phyloP scores from a whole-genome alignment of 2,113 vertebrate species.

The Strigops habroptila region DNA sequence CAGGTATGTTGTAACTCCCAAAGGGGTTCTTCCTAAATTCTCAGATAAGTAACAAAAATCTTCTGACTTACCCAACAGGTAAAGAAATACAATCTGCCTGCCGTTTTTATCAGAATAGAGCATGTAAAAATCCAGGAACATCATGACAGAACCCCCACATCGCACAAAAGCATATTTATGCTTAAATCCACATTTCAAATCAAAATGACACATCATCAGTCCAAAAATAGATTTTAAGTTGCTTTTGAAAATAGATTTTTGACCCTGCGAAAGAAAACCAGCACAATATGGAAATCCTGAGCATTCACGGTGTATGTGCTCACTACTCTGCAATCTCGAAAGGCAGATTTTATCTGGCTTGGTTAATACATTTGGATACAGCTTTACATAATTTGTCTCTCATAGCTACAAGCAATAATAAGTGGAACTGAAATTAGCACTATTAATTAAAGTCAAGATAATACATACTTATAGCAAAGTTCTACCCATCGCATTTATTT shows the following conservation, averaged over 20 bases:
- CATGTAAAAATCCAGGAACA: not conserved
- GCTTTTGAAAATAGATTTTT: not conserved
- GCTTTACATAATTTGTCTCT: not conserved
- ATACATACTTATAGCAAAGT: not conserved
- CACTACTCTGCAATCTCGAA: not conserved
- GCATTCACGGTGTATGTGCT: not conserved
- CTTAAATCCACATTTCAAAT: not conserved
- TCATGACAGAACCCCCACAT: not conserved
- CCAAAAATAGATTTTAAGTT: not conserved
- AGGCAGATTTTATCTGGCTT: not conserved
- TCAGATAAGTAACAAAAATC: not conserved
- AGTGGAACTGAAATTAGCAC: not conserved
- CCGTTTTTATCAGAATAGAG: conserved; percentile 2
- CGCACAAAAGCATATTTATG: not conserved
- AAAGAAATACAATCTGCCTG: not conserved
- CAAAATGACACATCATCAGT: not conserved
- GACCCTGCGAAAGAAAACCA: not conserved
- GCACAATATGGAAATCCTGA: not conserved
- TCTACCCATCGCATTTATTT: not conserved
- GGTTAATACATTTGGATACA: not conserved
- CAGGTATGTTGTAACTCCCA: not conserved
- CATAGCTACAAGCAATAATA: not conserved
- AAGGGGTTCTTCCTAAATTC: not conserved
- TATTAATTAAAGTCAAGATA: conserved; percentile 7
- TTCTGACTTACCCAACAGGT: not conserved